Base-by-base conservation (phyloP, 2,888 invertebrate species). In the Morpho deidamia region DNA sequence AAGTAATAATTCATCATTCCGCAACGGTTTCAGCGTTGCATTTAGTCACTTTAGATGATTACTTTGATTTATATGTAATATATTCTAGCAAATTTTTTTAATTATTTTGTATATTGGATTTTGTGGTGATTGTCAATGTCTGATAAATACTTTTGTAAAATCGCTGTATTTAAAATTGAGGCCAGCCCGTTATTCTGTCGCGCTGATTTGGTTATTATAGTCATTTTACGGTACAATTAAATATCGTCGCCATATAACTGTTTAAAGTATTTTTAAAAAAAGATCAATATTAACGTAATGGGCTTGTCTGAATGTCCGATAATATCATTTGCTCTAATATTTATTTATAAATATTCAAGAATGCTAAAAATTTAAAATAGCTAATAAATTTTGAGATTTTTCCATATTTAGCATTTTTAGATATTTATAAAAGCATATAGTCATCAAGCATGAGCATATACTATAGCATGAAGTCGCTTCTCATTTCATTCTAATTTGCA, bases 401-500 rank as follows among this genome's bases (percentile, higher is more conserved):
- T 35, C 11, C 10, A 11, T 23, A 14, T 8, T 46, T 10, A 44
- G 39, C 42, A 51, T 47, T 60, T 59, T 51, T 60, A 41, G 42
- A 55, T 66, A 51, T 58, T 50, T 56, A 52, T 55, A 73, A 60
- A 77, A 74, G 78, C 78, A 81, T 59, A 59, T 55, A 53, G 59
- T 49, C 48, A 12, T 50, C 61, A 45, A 44, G 71, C 72, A 72
- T 72, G 69, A 69, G 63, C 57, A 58, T 50, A 35, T 44, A 44
- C 52, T 44, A 37, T 60, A 12, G 58, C 58, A 56, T 56, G 52
- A 51, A 57, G 55, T 64, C 61, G 83, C 84, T 83, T 83, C 61
- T 72, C 69, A 74, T 73, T 67, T 64, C 71, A 67, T 64, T 68
- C 67, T 77, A 65, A 74, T 75, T 77, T 75, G 81, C 84, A 81